Percentiles rank a stretch among this genome's conserved stretches.
These are phyloP conservation scores for Dendrophyllia cribrosa DNA, from an alignment of 64 coral and sea anemone species.

Conservation along the genomic window DNA sequence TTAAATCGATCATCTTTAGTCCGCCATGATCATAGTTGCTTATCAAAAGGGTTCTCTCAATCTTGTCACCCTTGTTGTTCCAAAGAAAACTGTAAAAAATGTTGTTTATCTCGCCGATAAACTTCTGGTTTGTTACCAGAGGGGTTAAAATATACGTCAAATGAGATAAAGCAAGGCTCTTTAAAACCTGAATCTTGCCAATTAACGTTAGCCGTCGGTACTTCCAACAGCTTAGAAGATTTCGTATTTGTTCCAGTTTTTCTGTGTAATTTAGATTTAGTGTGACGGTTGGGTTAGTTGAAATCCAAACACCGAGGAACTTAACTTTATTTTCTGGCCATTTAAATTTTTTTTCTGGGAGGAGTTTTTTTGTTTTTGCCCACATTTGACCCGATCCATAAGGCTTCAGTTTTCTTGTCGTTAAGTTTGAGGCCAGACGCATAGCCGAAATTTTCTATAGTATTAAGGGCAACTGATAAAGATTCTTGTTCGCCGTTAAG, in stretches of 20 bases:
- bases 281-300: neutral
- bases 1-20: slow-evolving; percentile 9
- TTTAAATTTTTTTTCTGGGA: neutral
- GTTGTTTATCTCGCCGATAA: slow-evolving; percentile 14
- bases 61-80: slow-evolving; percentile 20
- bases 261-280: slow-evolving; percentile 15
- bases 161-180: slow-evolving; percentile 7
- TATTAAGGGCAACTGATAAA: neutral
- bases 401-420: slow-evolving; percentile 32
- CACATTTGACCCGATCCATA: slow-evolving; percentile 40
- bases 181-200: slow-evolving; percentile 43
- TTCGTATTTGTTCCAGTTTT: slow-evolving; percentile 36
- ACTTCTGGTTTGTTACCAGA: slow-evolving; percentile 14
- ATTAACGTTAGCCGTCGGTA: slow-evolving; percentile 3
- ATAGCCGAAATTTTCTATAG: no score
- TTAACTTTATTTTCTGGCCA: slow-evolving; percentile 13
- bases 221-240: slow-evolving; percentile 17
- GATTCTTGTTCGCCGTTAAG: neutral
- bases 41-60: slow-evolving; percentile 25
- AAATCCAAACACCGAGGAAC: slow-evolving; percentile 18
- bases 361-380: slow-evolving; percentile 8
- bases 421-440: slow-evolving; percentile 30
- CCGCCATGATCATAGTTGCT: slow-evolving; percentile 14
- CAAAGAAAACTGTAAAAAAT: slow-evolving; percentile 28
- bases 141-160: slow-evolving; percentile 12